Percentiles rank a stretch among this genome's conserved stretches.
Evolutionary conservation across 1,140 invertebrate species (phyloP).

Genomic region (Bathynomus jamesi): DNA sequence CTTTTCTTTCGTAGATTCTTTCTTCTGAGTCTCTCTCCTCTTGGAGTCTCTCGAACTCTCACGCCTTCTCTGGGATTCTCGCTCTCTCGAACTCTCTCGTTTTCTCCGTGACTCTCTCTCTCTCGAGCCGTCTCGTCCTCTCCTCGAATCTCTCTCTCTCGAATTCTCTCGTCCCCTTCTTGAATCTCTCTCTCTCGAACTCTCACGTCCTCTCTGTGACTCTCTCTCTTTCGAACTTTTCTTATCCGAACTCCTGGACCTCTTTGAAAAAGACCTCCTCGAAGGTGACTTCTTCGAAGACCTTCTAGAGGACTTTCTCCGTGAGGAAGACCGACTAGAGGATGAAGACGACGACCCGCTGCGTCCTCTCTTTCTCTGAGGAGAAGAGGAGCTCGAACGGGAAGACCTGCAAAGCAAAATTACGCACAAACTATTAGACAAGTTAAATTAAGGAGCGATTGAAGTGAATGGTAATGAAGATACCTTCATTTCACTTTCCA

Average conservation of each 20-base stretch:
- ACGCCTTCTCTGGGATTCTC: background rate
- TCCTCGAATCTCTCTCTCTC: background rate
- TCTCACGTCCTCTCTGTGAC: background rate
- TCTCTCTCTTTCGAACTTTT: background rate
- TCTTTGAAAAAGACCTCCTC: background rate
- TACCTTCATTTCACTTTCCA: too few relatives aligned
- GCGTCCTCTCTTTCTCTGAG: background rate
- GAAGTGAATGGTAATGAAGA: too few relatives aligned
- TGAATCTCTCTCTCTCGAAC: background rate
- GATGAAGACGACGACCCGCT: background rate
- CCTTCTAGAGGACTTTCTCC: background rate
- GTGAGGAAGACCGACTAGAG: background rate
- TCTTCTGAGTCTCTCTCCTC: background rate
- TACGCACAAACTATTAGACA: background rate
- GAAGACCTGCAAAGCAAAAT: background rate
- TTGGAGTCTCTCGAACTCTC: background rate
- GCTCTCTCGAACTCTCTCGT: background rate
- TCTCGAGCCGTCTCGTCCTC: too few relatives aligned
- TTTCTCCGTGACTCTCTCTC: background rate
- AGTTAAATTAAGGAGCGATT: background rate
- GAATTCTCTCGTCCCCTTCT: background rate
- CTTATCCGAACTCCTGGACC: background rate
- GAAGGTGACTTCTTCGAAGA: background rate
- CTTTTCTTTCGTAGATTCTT: background rate
- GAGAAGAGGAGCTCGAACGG: background rate